A percentile compares a stretch with the other conserved stretches of the same genome.
These are phyloP conservation scores for Alligator mississippiensis DNA, from an alignment of 2,113 vertebrate genomes.

Conservation along the genomic window DNA sequence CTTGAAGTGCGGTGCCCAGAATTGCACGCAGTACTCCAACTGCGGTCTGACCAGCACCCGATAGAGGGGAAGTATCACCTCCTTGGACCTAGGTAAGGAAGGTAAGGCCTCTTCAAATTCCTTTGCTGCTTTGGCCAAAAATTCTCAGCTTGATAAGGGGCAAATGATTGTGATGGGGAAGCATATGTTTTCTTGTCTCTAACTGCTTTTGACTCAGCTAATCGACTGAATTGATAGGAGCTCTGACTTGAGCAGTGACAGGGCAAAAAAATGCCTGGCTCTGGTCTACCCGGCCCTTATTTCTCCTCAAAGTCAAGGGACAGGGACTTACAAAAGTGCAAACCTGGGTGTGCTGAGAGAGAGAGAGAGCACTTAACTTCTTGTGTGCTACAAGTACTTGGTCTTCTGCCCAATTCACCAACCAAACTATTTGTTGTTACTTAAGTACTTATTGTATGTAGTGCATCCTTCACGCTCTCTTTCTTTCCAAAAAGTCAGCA, in stretches of 20 bases:
- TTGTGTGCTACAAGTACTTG: neutral
- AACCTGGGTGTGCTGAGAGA: rapidly evolving
- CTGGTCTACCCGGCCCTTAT: neutral
- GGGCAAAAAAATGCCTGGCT: neutral
- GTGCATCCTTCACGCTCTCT: too few relatives aligned
- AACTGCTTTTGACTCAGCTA: neutral
- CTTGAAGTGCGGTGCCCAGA: too few relatives aligned
- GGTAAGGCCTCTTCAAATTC: neutral
- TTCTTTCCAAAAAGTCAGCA: neutral
- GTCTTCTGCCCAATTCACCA: neutral
- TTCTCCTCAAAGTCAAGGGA: neutral
- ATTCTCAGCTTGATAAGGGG: neutral
- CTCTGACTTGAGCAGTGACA: neutral
- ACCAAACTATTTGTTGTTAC: neutral
- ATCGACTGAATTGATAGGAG: neutral
- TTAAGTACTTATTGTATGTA: neutral
- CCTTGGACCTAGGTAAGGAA: neutral
- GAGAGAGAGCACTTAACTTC: neutral
- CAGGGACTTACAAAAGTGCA: neutral
- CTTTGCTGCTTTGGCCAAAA: neutral
- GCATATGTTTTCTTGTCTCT: neutral
- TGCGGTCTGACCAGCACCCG: too few relatives aligned
- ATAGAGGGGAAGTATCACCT: too few relatives aligned
- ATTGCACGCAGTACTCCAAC: too few relatives aligned
- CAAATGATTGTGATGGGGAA: neutral